A percentile compares a stretch with the other conserved stretches of the same genome.
Evolutionary conservation across 2,888 invertebrate genomes (phyloP).

Genomic region (Scaptomyza flava): DNA sequence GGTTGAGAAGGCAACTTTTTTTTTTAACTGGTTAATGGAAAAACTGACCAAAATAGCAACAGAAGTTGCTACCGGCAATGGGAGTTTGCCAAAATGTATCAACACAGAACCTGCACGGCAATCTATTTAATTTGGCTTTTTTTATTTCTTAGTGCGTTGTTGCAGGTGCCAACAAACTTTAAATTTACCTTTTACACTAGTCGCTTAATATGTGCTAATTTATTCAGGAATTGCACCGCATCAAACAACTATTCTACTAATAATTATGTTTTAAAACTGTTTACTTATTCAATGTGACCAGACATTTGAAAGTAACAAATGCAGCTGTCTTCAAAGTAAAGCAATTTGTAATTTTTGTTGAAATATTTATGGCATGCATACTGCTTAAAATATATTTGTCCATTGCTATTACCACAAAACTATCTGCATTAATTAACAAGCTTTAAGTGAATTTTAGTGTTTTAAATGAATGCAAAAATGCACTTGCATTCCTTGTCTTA

Average conservation of each 20-base stretch:
- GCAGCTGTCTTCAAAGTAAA: background rate
- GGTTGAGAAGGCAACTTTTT: background rate
- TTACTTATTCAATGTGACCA: constrained; percentile 18
- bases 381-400: no score
- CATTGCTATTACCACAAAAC: no score
- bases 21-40: background rate
- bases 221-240: constrained; percentile 1
- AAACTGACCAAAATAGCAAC: background rate
- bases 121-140: background rate
- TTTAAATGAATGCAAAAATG: no score
- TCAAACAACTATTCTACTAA: constrained; percentile 28
- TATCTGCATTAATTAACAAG: no score
- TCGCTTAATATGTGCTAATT: background rate
- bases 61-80: background rate
- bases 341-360: background rate
- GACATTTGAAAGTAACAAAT: constrained; percentile 1
- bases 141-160: background rate
- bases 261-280: constrained; percentile 21
- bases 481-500: no score
- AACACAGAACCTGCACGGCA: background rate
- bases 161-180: background rate
- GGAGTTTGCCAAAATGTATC: background rate
- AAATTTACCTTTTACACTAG: background rate
- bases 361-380: no score
- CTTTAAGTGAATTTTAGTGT: no score